Percentiles rank a stretch among this genome's conserved stretches.
These are phyloP conservation scores for Catharus ustulatus DNA, from an alignment of 2,797 vertebrate species.

Conservation along the genomic window DNA sequence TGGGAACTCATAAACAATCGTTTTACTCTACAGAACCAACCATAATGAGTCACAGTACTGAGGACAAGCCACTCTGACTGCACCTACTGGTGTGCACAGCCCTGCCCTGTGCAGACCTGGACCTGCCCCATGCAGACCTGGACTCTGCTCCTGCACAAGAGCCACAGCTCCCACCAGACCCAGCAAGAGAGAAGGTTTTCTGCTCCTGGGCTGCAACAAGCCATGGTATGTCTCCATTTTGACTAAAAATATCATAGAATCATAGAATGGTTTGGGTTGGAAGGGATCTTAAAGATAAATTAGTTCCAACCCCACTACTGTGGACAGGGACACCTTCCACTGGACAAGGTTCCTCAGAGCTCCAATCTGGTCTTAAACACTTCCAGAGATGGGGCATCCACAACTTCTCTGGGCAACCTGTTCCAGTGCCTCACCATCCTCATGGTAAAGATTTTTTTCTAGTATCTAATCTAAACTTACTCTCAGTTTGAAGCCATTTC, in stretches of 20 bases:
- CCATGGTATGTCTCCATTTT: fast-evolving
- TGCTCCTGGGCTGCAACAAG: neutral
- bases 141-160: neutral
- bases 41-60: neutral
- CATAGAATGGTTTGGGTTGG: neutral
- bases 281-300: neutral
- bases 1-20: fast-evolving
- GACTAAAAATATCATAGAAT: neutral
- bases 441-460: neutral
- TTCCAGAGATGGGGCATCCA: neutral
- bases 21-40: neutral
- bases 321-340: neutral
- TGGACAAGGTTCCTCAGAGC: neutral
- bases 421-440: neutral
- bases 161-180: neutral
- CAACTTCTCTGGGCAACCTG: neutral
- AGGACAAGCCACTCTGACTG: neutral
- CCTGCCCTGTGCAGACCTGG: fast-evolving
- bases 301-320: neutral
- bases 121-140: fast-evolving
- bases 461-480: neutral
- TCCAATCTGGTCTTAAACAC: neutral
- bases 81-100: neutral
- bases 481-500: neutral
- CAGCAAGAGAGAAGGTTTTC: neutral